A percentile compares a stretch with the other conserved stretches of the same genome.
Conservation (phyloP, 2,888 invertebrate genomes). For the Sepioteuthis lessoniana region DNA sequence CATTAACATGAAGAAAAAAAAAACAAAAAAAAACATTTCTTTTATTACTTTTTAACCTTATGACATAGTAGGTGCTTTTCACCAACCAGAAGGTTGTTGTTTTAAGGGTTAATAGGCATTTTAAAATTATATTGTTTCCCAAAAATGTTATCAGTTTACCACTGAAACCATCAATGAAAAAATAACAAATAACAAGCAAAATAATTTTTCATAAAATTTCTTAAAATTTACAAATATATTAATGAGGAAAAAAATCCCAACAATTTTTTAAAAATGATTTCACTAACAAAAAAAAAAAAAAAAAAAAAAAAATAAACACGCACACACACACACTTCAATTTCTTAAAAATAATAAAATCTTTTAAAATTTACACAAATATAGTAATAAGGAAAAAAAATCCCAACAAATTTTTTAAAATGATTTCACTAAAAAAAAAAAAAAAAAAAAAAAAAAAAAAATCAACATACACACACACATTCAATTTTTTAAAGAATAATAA, state of each 20-base stretch:
- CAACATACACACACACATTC: too few species aligned
- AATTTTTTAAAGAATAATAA: neutral
- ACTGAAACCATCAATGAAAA: neutral
- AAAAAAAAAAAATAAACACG: too few species aligned
- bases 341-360: too few species aligned
- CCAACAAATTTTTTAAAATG: slow-evolving; percentile 33
- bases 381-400: neutral
- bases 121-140: neutral
- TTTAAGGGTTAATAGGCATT: neutral
- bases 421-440: neutral
- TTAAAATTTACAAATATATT: too few species aligned
- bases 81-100: too few species aligned
- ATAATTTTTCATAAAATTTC: neutral
- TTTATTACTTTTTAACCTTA: neutral
- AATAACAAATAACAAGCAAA: neutral
- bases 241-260: too few species aligned
- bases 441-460: too few species aligned
- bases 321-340: too few species aligned
- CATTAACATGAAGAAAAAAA: neutral
- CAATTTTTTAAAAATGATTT: neutral
- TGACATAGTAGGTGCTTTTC: too few species aligned
- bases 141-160: neutral
- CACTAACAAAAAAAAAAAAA: too few species aligned
- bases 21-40: neutral
- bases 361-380: neutral